These are phyloP conservation scores for Limnothrissa miodon DNA, from an alignment of 2,113 vertebrate genomes.

Conservation along the genomic window DNA sequence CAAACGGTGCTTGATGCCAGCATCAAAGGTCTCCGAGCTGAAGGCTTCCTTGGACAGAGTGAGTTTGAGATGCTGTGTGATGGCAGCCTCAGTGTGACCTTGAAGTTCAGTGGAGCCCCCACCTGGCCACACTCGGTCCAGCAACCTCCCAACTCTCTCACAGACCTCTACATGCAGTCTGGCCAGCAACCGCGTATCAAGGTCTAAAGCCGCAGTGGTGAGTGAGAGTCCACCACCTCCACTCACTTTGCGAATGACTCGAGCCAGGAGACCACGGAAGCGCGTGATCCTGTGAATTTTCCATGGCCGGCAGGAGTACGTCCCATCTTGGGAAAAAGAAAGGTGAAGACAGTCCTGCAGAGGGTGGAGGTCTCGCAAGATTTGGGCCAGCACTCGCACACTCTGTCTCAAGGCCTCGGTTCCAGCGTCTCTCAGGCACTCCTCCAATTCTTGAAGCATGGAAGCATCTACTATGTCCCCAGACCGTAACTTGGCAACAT, in stretches of 20 bases:
- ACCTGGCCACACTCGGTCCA: constrained; percentile 24
- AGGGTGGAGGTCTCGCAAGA: constrained; percentile 51
- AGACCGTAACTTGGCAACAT: constrained; percentile 39
- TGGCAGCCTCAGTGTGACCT: background rate
- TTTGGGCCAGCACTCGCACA: constrained; percentile 49
- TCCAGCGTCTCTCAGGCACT: constrained; percentile 47
- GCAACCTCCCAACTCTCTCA: constrained; percentile 29
- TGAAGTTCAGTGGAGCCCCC: constrained; percentile 1
- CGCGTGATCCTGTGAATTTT: constrained; percentile 50
- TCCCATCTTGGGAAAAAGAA: constrained; percentile 28
- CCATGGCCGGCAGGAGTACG: constrained; percentile 45
- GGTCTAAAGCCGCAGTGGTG: background rate
- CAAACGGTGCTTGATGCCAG: constrained; percentile 46
- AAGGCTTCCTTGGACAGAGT: constrained; percentile 41
- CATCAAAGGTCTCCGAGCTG: constrained; percentile 42
- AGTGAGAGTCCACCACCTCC: constrained; percentile 4
- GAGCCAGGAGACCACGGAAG: constrained; percentile 47
- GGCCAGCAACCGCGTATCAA: background rate
- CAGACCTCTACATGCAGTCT: constrained; percentile 45
- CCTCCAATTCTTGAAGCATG: constrained; percentile 50
- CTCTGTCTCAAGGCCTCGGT: constrained; percentile 43
- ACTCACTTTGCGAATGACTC: constrained; percentile 48
- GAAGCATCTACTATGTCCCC: constrained; percentile 34
- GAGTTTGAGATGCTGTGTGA: constrained; percentile 35
- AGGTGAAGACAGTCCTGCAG: constrained; percentile 34